Evolutionary conservation across 1,140 invertebrate genomes (phyloP).

Genomic region (Contarinia nasturtii): DNA sequence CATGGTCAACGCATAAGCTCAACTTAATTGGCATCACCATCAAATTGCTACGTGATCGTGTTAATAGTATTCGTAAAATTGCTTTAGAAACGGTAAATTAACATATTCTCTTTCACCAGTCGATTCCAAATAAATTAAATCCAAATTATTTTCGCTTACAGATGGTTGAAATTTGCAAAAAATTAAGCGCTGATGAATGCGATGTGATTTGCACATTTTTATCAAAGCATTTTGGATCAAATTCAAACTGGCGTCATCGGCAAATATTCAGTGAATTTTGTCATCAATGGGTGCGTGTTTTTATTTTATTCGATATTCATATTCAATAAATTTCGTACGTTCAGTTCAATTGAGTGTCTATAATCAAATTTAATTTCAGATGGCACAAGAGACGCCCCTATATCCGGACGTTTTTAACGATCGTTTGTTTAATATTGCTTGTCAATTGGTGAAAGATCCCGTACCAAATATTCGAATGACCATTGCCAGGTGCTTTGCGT

Average conservation of each 20-base stretch:
- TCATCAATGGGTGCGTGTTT: not conserved
- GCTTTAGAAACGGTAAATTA: constrained; percentile 2
- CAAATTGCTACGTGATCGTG: constrained; percentile 2
- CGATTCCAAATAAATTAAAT: not conserved
- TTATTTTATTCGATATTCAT: not conserved
- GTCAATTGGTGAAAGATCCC: not conserved
- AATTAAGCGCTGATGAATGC: not conserved
- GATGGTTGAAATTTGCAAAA: not conserved
- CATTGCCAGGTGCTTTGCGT: not conserved
- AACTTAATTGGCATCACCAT: constrained; percentile 1
- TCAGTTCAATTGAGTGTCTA: not conserved
- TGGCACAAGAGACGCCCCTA: not conserved
- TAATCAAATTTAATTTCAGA: not conserved
- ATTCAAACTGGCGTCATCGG: not conserved
- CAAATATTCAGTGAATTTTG: not conserved
- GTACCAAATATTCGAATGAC: constrained; percentile 3
- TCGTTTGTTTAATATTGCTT: not conserved
- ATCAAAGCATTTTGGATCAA: not conserved
- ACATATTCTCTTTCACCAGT: not conserved
- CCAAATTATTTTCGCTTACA: not conserved
- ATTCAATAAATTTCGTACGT: not conserved
- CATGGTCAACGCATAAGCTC: not conserved
- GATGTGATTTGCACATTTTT: not conserved
- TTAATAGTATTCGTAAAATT: constrained; percentile 3
- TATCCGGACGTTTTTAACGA: not conserved